These are phyloP conservation scores for Rutilus rutilus DNA, from an alignment of 2,113 vertebrate species.

Conservation along the genomic window DNA sequence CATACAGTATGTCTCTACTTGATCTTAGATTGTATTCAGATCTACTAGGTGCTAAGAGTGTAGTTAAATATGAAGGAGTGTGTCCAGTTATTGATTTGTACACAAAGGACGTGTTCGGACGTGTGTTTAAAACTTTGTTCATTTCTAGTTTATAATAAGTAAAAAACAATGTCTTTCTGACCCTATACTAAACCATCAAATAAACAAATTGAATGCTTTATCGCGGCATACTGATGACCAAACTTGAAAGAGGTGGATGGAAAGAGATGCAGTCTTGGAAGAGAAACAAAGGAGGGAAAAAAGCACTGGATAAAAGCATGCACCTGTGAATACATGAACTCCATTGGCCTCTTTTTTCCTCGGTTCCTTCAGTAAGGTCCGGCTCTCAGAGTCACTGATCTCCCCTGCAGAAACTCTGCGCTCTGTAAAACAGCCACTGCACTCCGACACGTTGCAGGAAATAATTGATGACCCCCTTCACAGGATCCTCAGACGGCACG, in stretches of 20 bases:
- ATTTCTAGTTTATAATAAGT: neutral
- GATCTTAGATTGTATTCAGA: no score
- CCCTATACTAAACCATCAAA: neutral
- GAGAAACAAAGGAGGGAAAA: neutral
- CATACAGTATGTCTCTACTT: no score
- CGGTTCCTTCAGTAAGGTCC: slow-evolving; percentile 73
- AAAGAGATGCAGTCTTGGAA: neutral
- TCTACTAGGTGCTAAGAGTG: no score
- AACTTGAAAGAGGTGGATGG: neutral
- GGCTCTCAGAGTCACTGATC: slow-evolving; percentile 74
- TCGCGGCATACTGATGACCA: neutral
- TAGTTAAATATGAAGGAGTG: no score
- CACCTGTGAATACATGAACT: slow-evolving; percentile 58
- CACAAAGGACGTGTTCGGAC: no score
- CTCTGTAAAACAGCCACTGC: slow-evolving; percentile 80
- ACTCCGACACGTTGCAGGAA: slow-evolving; percentile 79
- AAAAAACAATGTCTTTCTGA: neutral
- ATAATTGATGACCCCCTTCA: slow-evolving; percentile 83
- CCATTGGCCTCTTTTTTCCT: slow-evolving; percentile 72
- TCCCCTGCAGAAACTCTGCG: slow-evolving; percentile 73
- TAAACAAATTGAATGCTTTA: neutral
- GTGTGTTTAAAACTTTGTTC: neutral
- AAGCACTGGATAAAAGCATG: neutral
- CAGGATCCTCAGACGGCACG: slow-evolving; percentile 76
- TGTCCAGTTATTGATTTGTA: no score